phyloP scores from a whole-genome alignment of 2,888 invertebrate species.

The Tinea pellionella region DNA sequence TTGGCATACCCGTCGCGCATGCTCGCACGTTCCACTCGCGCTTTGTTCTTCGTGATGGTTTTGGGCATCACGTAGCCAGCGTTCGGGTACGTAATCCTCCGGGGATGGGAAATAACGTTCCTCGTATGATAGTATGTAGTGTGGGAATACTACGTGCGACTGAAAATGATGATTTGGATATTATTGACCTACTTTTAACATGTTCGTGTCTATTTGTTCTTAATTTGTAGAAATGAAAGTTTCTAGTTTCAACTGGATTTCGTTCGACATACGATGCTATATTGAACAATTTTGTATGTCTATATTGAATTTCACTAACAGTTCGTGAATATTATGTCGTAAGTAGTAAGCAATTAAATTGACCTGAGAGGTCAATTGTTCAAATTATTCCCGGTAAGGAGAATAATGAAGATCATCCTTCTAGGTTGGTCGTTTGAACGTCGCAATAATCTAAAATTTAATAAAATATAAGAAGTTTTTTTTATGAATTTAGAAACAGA shows the following conservation, averaged over 20 bases:
- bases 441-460: too few species aligned
- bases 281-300: too few species aligned
- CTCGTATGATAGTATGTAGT: constrained; percentile 80
- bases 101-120: constrained; percentile 79
- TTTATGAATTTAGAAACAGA: constrained; percentile 2
- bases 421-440: background rate
- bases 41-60: background rate
- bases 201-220: too few species aligned
- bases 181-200: background rate
- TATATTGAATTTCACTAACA: too few species aligned
- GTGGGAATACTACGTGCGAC: constrained; percentile 84
- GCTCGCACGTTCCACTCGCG: constrained; percentile 20
- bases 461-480: background rate
- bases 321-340: background rate
- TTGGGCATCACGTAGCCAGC: constrained; percentile 76
- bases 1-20: constrained; percentile 32
- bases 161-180: constrained; percentile 40
- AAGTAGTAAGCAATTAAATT: background rate
- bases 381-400: background rate
- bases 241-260: too few species aligned
- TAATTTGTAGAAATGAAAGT: too few species aligned
- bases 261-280: too few species aligned
- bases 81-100: constrained; percentile 76
- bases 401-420: background rate
- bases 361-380: background rate